phyloP scores from a whole-genome alignment of 2,888 invertebrate genomes.

The Sylvicola cinctus region DNA sequence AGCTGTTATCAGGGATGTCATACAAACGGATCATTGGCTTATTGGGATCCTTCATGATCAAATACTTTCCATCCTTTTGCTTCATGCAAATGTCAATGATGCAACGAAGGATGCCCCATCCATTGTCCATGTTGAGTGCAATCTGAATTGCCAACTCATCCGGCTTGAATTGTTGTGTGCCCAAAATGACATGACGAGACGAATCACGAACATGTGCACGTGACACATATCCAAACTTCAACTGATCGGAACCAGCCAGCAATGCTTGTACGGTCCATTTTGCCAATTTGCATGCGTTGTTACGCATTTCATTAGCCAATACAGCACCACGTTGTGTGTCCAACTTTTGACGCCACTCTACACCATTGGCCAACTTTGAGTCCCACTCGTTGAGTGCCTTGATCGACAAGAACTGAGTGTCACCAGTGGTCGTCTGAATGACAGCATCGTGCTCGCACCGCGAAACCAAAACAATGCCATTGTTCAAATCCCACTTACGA shows the following conservation, averaged over 20 bases:
- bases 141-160: constrained; percentile 97
- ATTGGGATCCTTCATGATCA: constrained; percentile 98
- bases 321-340: constrained; percentile 97
- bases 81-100: constrained; percentile 95
- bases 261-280: constrained; percentile 97
- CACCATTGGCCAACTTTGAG: constrained; percentile 83
- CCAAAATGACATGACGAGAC: constrained; percentile 87
- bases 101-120: constrained; percentile 94
- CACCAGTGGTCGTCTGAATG: constrained; percentile 66
- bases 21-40: constrained; percentile 95
- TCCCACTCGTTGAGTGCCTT: constrained; percentile 99
- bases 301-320: constrained; percentile 90
- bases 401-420: constrained; percentile 81
- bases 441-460: constrained; percentile 97
- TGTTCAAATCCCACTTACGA: constrained; percentile 90
- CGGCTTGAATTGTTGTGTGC: constrained; percentile 95
- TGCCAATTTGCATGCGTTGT: constrained; percentile 98
- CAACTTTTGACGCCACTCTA: constrained; percentile 95
- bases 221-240: constrained; percentile 99
- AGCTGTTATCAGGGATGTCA: constrained; percentile 96
- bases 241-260: constrained; percentile 87
- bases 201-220: constrained; percentile 84
- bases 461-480: constrained; percentile 74
- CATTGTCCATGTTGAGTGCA: constrained; percentile 98
- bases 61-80: constrained; percentile 87